These are phyloP conservation scores for Andrena chrysosceles DNA, from an alignment of 2,888 invertebrate genomes.

Conservation along the genomic window DNA sequence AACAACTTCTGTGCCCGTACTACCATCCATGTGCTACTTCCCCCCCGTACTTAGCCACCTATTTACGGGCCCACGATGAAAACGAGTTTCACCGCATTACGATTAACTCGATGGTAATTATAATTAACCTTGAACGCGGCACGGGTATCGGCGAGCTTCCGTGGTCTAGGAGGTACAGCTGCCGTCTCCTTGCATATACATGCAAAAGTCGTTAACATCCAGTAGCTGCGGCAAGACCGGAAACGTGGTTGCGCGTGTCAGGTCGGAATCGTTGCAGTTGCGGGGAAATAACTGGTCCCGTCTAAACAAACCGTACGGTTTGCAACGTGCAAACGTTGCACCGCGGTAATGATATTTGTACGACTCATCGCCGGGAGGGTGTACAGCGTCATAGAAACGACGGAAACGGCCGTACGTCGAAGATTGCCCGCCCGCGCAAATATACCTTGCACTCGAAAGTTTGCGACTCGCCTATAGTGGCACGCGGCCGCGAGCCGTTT, in stretches of 20 bases:
- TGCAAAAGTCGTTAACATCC: conserved; percentile 53
- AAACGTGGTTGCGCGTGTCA: conserved; percentile 42
- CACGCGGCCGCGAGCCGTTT: not conserved
- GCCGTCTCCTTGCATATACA: conserved; percentile 40
- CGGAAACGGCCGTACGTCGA: conserved; percentile 13
- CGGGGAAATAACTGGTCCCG: conserved; percentile 20
- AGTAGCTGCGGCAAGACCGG: conserved; percentile 43
- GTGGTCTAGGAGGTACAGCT: conserved; percentile 64
- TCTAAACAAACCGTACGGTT: conserved; percentile 47
- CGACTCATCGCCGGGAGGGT: conserved; percentile 41
- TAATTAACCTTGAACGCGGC: conserved; percentile 70
- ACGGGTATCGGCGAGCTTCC: conserved; percentile 64
- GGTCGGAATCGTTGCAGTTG: conserved; percentile 45
- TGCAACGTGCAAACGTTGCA: conserved; percentile 2
- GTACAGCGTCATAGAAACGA: conserved; percentile 1
- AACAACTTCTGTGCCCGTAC: conserved; percentile 33
- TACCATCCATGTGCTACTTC: conserved; percentile 46
- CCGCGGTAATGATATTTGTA: conserved; percentile 48
- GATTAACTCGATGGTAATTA: conserved; percentile 73
- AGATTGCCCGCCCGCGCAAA: conserved; percentile 43
- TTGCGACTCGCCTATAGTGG: not conserved
- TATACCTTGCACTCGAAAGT: conserved; percentile 46
- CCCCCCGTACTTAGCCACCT: conserved; percentile 40
- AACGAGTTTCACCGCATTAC: conserved; percentile 65
- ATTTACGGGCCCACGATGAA: conserved; percentile 61